A percentile compares a stretch with the other conserved stretches of the same genome.
Evolutionary conservation across 2,797 vertebrate genomes (phyloP).

Genomic region (Phrynocephalus vlangalii): DNA sequence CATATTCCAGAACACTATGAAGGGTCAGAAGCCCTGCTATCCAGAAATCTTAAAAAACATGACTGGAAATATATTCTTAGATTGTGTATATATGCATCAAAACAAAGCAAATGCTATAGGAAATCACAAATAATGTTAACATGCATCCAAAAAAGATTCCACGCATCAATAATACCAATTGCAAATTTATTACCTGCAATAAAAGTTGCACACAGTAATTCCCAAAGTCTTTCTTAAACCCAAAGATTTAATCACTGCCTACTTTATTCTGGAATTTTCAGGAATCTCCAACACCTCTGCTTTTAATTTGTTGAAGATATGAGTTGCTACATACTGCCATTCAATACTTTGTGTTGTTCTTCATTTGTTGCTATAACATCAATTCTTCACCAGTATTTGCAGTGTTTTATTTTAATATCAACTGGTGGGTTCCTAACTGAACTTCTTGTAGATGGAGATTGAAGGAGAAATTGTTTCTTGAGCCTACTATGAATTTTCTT

Average conservation of each 20-base stretch:
- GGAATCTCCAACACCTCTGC: background rate
- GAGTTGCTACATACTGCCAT: background rate
- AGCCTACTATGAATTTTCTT: background rate
- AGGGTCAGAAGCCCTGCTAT: background rate
- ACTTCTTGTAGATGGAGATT: background rate
- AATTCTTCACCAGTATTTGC: background rate
- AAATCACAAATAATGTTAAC: background rate
- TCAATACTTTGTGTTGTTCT: background rate
- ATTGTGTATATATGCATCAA: background rate
- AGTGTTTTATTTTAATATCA: background rate
- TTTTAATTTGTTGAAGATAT: background rate
- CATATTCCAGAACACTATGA: background rate
- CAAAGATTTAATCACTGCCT: background rate
- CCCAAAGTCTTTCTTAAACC: background rate
- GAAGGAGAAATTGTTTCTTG: conserved; percentile 1
- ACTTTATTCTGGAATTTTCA: background rate
- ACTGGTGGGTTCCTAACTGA: background rate
- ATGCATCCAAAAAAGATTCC: background rate
- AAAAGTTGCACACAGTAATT: background rate
- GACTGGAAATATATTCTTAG: background rate
- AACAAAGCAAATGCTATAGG: background rate
- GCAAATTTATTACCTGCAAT: background rate
- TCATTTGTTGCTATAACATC: background rate
- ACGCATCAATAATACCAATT: background rate
- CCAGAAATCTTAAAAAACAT: background rate